phyloP scores from a whole-genome alignment of 2,113 vertebrate species.

The Haplochromis burtoni region DNA sequence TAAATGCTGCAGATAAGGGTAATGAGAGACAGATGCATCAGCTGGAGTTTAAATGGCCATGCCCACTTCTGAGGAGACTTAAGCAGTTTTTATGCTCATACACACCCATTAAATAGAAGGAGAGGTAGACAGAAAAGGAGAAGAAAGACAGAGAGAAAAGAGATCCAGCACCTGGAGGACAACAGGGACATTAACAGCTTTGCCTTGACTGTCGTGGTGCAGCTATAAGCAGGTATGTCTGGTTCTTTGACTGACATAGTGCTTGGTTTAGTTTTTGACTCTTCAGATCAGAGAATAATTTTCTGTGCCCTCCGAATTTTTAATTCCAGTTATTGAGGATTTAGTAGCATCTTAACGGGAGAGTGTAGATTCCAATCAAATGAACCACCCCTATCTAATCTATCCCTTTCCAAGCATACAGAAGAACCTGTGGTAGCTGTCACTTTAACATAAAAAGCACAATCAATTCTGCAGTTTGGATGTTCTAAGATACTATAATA shows the following conservation, averaged over 20 bases:
- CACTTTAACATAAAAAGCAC: background rate
- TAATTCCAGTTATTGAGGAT: background rate
- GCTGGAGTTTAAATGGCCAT: background rate
- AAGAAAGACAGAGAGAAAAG: background rate
- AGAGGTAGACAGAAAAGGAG: background rate
- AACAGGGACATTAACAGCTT: background rate
- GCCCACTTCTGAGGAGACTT: background rate
- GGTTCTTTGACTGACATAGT: background rate
- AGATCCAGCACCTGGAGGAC: background rate
- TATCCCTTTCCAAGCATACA: background rate
- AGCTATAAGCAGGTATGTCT: background rate
- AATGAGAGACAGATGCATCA: background rate
- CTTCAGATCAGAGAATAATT: background rate
- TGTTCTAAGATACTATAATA: background rate
- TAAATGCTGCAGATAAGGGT: background rate
- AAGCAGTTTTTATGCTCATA: background rate
- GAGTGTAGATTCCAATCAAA: background rate
- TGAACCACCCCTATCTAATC: background rate
- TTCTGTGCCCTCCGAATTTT: background rate
- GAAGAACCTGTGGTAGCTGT: background rate
- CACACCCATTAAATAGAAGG: background rate
- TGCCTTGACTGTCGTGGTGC: background rate
- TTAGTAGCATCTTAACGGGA: rapidly evolving
- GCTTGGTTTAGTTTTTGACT: background rate
- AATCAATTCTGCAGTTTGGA: background rate